phyloP scores from a whole-genome alignment of 2,113 vertebrate genomes.

The Oncorhynchus mykiss region DNA sequence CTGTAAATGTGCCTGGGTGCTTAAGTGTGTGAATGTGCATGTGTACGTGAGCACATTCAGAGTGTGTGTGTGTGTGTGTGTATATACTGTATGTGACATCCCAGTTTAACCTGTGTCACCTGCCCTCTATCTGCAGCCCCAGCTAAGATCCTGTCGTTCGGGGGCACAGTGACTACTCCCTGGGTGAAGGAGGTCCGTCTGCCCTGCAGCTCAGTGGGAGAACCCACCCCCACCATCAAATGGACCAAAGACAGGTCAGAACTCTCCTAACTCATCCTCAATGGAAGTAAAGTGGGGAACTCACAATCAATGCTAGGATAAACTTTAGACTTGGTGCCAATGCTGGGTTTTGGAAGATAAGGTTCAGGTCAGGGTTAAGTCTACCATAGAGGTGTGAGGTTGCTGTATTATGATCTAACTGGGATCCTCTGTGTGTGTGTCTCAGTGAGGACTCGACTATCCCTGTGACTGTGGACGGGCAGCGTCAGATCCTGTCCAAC shows the following conservation, averaged over 20 bases:
- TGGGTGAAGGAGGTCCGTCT: conserved; percentile 98
- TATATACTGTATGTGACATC: neutral
- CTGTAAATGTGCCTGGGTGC: neutral
- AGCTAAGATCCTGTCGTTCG: conserved; percentile 96
- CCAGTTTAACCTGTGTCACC: neutral
- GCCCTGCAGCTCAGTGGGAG: conserved; percentile 92
- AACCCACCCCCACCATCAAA: conserved; percentile 89
- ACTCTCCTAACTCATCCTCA: neutral
- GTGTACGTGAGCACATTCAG: neutral
- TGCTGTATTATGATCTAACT: neutral
- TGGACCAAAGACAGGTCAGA: conserved; percentile 98
- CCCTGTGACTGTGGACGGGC: conserved; percentile 85
- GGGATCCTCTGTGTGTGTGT: neutral
- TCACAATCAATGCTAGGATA: neutral
- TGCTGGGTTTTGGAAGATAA: neutral
- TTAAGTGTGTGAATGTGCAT: conserved; percentile 3
- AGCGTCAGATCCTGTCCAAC: conserved; percentile 87
- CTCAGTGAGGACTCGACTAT: conserved; percentile 91
- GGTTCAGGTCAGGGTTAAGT: too few relatives aligned
- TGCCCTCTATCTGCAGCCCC: conserved; percentile 75
- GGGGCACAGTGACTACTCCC: conserved; percentile 93
- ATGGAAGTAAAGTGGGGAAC: too few relatives aligned
- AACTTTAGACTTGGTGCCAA: neutral
- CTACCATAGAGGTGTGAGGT: too few relatives aligned
- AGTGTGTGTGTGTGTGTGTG: neutral